Conservation (phyloP, 1,140 invertebrate genomes). For the Zaprionus inermis region DNA sequence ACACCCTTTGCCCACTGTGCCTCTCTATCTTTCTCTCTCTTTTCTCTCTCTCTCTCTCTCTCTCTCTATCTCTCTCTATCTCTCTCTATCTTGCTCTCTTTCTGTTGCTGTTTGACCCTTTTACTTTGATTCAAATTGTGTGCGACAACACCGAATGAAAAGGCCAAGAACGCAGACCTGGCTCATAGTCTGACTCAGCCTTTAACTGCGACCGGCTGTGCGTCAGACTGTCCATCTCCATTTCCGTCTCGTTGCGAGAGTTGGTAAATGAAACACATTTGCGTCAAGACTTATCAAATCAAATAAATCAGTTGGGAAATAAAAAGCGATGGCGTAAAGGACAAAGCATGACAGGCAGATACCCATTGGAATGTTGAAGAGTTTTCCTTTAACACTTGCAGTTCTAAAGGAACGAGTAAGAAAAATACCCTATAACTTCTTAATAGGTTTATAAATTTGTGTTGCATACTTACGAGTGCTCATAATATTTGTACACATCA, state of each 20-base stretch:
- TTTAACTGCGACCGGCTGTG: not conserved
- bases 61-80: not conserved
- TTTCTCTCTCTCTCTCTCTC: not conserved
- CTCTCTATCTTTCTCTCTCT: not conserved
- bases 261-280: slow-evolving; percentile 69
- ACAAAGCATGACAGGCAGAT: not conserved
- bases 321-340: not conserved
- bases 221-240: not conserved
- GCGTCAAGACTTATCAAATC: slow-evolving; percentile 68
- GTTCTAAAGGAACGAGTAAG: too few species aligned
- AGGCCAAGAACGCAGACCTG: slow-evolving; percentile 21
- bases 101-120: slow-evolving; percentile 8
- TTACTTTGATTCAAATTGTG: slow-evolving; percentile 30
- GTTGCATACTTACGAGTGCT: too few species aligned
- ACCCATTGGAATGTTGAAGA: not conserved
- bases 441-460: too few species aligned
- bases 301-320: slow-evolving; percentile 62
- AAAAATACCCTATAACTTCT: too few species aligned
- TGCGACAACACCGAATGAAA: slow-evolving; percentile 32
- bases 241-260: not conserved
- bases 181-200: not conserved
- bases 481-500: too few species aligned
- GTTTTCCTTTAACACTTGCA: not conserved
- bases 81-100: not conserved
- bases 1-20: not conserved